A percentile compares a stretch with the other conserved stretches of the same genome.
Conservation (phyloP, 2,888 invertebrate species). For the Epinotia demarniana region DNA sequence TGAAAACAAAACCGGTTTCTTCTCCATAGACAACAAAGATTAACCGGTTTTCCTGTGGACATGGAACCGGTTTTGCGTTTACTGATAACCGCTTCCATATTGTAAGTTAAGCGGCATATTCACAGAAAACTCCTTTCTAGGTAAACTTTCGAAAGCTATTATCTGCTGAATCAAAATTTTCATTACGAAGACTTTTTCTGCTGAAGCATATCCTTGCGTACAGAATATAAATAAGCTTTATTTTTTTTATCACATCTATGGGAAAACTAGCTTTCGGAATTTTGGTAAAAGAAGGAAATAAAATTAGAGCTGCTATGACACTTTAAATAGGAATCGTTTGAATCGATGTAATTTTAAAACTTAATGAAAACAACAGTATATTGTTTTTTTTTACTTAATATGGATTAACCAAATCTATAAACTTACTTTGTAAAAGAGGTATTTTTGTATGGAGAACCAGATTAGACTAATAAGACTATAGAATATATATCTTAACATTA, state of each 20-base stretch:
- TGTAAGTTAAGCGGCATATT: neutral
- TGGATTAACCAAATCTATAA: neutral
- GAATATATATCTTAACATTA: slow-evolving; percentile 29
- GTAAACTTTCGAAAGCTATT: neutral
- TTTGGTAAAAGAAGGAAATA: neutral
- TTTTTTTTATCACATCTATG: neutral
- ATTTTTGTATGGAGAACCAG: slow-evolving; percentile 35
- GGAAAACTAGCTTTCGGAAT: neutral
- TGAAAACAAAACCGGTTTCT: neutral
- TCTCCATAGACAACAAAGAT: neutral
- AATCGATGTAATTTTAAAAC: too few relatives aligned
- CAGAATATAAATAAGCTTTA: neutral
- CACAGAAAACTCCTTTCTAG: neutral
- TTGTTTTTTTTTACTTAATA: too few relatives aligned
- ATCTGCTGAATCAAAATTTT: too few relatives aligned
- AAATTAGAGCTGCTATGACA: too few relatives aligned
- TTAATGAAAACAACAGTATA: too few relatives aligned
- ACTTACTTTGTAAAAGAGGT: neutral
- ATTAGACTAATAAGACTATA: slow-evolving; percentile 19
- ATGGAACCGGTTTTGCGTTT: neutral
- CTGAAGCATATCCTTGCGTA: too few relatives aligned
- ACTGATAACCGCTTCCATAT: neutral
- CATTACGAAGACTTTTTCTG: too few relatives aligned
- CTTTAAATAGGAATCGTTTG: too few relatives aligned
- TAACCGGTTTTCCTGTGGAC: neutral